A percentile compares a stretch with the other conserved stretches of the same genome.
Evolutionary conservation across 2,113 vertebrate species (phyloP).

Genomic region (Neolamprologus brichardi): DNA sequence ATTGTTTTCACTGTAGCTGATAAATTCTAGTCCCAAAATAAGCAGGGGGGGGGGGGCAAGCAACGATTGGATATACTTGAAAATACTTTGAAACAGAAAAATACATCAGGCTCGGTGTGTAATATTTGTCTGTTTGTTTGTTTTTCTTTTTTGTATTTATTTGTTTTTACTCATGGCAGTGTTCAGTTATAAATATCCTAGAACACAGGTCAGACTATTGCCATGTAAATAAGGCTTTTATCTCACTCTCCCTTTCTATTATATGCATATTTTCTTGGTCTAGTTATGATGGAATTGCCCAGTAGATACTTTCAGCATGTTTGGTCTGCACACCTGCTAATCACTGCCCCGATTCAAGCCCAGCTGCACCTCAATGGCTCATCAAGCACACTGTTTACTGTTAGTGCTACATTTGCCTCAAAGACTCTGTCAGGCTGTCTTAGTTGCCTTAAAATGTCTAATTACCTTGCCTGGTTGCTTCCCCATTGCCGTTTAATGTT

Average conservation of each 20-base stretch:
- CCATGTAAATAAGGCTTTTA: not conserved
- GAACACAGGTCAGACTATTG: not conserved
- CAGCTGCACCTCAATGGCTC: not conserved
- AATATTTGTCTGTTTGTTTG: not conserved
- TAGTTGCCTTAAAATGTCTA: not conserved
- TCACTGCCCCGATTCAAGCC: not conserved
- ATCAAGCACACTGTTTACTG: not conserved
- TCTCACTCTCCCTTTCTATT: not conserved
- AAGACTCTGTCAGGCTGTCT: not conserved
- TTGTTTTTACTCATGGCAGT: not conserved
- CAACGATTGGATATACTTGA: not conserved
- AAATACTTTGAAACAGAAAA: not conserved
- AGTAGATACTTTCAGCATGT: not conserved
- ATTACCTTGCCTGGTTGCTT: not conserved
- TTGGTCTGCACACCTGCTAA: not conserved
- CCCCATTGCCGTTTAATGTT: not conserved
- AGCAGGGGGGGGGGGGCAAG: not conserved
- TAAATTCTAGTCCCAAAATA: not conserved
- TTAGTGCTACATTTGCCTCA: not conserved
- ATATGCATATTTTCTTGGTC: not conserved
- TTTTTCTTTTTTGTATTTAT: not conserved
- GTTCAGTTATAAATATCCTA: not conserved
- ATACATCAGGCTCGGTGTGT: not conserved
- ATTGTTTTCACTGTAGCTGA: not conserved
- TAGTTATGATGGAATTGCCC: conserved; percentile 5